These are phyloP conservation scores for Lichenostomus cassidix DNA, from an alignment of 2,113 vertebrate species.

Conservation along the genomic window DNA sequence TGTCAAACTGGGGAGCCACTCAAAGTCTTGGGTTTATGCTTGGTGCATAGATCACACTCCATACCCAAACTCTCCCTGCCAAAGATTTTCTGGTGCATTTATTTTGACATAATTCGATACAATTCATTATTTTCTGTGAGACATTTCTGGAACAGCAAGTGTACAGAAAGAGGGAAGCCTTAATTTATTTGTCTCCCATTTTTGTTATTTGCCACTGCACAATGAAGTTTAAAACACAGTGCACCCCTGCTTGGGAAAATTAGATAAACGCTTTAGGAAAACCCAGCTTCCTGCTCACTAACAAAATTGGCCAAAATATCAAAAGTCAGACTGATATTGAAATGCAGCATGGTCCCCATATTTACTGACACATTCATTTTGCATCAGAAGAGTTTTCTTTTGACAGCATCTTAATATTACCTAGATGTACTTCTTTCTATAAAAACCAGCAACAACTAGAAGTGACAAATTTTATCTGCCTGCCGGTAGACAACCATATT, in stretches of 20 bases:
- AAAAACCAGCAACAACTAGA: background rate
- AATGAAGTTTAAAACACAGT: background rate
- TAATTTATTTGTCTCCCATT: background rate
- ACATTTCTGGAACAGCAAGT: background rate
- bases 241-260: background rate
- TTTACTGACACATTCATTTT: background rate
- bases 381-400: background rate
- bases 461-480: background rate
- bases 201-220: background rate
- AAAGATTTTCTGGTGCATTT: background rate
- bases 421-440: background rate
- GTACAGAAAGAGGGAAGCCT: background rate
- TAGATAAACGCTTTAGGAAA: background rate
- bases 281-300: background rate
- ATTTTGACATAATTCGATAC: background rate
- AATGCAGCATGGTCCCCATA: background rate
- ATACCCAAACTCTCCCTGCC: background rate
- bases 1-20: accelerated
- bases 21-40: background rate
- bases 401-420: background rate
- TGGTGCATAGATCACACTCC: background rate
- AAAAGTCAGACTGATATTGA: background rate
- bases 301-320: background rate
- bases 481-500: background rate
- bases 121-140: background rate